Evolutionary conservation across 1,140 invertebrate genomes (phyloP).

Genomic region (Aphaenogaster ashmeadi): DNA sequence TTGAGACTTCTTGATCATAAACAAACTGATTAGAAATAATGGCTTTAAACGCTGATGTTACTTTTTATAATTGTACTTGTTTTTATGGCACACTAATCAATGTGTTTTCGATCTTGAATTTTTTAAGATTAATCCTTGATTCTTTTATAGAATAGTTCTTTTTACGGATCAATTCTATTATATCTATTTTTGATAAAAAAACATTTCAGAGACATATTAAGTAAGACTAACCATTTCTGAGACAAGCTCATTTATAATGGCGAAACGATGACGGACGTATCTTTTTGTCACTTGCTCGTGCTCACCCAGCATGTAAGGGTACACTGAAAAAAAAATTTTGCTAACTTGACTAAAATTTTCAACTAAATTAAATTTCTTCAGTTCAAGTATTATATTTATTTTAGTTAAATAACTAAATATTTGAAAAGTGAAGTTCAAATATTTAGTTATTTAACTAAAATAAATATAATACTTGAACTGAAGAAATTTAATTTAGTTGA

Average conservation of each 20-base stretch:
- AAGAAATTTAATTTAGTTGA: too few species aligned
- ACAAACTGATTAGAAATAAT: not conserved
- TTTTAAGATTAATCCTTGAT: not conserved
- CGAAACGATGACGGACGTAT: slow-evolving; percentile 8
- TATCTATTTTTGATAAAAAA: not conserved
- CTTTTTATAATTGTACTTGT: not conserved
- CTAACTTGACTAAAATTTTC: too few species aligned
- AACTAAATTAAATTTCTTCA: too few species aligned
- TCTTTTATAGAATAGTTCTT: not conserved
- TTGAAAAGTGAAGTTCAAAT: too few species aligned
- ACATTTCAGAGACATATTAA: not conserved
- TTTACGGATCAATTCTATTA: not conserved
- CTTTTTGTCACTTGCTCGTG: slow-evolving; percentile 8
- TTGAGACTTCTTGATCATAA: not conserved
- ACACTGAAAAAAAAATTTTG: too few species aligned
- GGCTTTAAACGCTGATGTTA: not conserved
- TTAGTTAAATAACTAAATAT: too few species aligned
- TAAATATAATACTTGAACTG: too few species aligned
- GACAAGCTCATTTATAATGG: slow-evolving; percentile 10
- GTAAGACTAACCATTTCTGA: not conserved
- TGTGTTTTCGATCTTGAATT: not conserved
- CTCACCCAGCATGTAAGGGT: not conserved
- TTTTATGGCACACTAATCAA: not conserved
- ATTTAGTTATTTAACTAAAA: too few species aligned
- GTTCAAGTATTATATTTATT: too few species aligned